Evolutionary conservation across 2,797 vertebrate genomes (phyloP).

Genomic region (Channallabes apus): DNA sequence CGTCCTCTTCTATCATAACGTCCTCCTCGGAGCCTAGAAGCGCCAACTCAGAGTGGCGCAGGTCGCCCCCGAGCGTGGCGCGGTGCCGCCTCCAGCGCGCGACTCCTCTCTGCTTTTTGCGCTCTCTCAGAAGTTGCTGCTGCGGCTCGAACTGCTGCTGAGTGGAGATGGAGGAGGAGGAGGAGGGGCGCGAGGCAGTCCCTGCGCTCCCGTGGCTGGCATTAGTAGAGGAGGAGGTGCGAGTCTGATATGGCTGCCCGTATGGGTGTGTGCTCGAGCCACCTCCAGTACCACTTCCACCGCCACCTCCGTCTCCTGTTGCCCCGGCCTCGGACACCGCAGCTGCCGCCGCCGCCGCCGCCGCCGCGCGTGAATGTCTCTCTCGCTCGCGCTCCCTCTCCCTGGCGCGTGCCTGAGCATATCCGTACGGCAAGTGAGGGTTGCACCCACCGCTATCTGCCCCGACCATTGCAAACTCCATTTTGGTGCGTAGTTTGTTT

Average conservation of each 20-base stretch:
- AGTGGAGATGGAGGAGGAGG: constrained; percentile 62
- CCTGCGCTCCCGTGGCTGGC: constrained; percentile 73
- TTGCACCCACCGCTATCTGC: constrained; percentile 93
- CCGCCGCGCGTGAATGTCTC: constrained; percentile 78
- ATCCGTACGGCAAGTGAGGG: constrained; percentile 94
- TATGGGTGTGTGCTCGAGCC: constrained; percentile 51
- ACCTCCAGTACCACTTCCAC: constrained; percentile 64
- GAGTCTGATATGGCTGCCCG: constrained; percentile 77
- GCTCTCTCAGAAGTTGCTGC: constrained; percentile 71
- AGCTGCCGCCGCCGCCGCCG: constrained; percentile 71
- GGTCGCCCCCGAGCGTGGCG: constrained; percentile 81
- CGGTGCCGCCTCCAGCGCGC: constrained; percentile 83
- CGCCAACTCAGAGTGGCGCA: constrained; percentile 91
- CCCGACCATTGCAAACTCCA: constrained; percentile 99
- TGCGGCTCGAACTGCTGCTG: constrained; percentile 71
- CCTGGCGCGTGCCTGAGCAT: constrained; percentile 83
- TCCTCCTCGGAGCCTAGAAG: constrained; percentile 92
- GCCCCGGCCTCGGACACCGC: constrained; percentile 75
- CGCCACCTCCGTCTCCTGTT: constrained; percentile 72
- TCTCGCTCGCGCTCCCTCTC: constrained; percentile 89
- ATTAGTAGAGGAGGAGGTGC: constrained; percentile 76
- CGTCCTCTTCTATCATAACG: constrained; percentile 91
- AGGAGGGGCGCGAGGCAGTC: constrained; percentile 76
- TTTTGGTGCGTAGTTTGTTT: constrained; percentile 65
- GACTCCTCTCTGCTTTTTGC: constrained; percentile 75